Evolutionary conservation across 2,888 invertebrate genomes (phyloP).

Genomic region (Drosophila percnosoma): DNA sequence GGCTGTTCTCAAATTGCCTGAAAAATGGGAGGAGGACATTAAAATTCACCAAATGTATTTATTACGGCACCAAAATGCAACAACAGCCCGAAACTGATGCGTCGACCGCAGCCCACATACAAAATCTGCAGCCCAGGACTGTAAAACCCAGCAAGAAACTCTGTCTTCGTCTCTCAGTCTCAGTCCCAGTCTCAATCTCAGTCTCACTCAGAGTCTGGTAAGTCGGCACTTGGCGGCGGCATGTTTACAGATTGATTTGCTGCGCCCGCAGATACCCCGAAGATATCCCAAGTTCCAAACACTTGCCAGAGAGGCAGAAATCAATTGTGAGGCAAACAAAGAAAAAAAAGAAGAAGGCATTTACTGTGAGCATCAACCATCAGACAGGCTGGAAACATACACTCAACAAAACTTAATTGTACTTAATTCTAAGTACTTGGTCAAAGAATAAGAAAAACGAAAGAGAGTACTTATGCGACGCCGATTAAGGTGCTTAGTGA

Average conservation of each 20-base stretch:
- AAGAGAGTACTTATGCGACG: background rate
- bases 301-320: conserved; percentile 71
- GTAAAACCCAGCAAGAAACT: conserved; percentile 22
- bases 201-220: conserved; percentile 31
- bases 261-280: conserved; percentile 70
- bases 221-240: conserved; percentile 71
- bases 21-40: conserved; percentile 83
- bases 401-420: conserved; percentile 24
- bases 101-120: conserved; percentile 64
- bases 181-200: conserved; percentile 1
- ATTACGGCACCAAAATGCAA: conserved; percentile 78
- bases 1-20: conserved; percentile 76
- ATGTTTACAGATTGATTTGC: conserved; percentile 81
- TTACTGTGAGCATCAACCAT: conserved; percentile 66
- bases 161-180: conserved; percentile 8
- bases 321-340: conserved; percentile 59
- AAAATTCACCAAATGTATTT: conserved; percentile 84
- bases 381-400: conserved; percentile 28
- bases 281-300: conserved; percentile 61
- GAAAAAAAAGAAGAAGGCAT: conserved; percentile 54
- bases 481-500: background rate
- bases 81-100: conserved; percentile 68
- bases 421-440: background rate
- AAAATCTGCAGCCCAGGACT: conserved; percentile 38
- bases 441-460: background rate